Percentiles rank a stretch among this genome's conserved stretches.
These are phyloP conservation scores for Pogonocichla stellata DNA, from an alignment of 2,113 vertebrate genomes.

Conservation along the genomic window DNA sequence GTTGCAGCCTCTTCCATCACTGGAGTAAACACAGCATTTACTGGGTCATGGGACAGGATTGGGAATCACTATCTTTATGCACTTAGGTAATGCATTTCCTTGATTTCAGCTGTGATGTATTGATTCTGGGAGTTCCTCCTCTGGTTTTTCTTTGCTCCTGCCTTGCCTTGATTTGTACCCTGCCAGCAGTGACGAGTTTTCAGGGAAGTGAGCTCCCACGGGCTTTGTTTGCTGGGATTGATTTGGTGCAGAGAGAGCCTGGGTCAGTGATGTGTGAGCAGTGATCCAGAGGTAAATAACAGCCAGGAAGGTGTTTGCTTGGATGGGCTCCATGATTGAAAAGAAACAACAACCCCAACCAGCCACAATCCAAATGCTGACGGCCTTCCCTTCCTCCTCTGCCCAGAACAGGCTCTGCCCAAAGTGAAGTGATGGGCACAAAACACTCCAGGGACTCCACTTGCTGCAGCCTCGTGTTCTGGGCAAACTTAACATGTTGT, in stretches of 20 bases:
- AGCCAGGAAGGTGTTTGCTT: background rate
- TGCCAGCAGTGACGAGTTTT: background rate
- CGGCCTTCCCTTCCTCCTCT: background rate
- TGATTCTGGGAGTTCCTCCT: background rate
- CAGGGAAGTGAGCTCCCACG: background rate
- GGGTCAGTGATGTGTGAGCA: background rate
- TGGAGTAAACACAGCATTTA: background rate
- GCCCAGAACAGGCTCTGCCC: background rate
- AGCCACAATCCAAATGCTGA: rapidly evolving
- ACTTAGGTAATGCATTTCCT: conserved; percentile 12
- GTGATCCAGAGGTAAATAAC: background rate
- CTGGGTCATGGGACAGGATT: background rate
- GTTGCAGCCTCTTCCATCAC: background rate
- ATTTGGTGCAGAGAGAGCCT: background rate
- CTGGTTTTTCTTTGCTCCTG: background rate
- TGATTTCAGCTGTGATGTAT: background rate
- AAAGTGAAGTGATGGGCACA: background rate
- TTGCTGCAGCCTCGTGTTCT: background rate
- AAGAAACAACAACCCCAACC: background rate
- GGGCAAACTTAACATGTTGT: background rate
- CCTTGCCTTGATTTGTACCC: background rate
- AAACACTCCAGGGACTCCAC: rapidly evolving
- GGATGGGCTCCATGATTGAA: background rate
- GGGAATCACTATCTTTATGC: conserved; percentile 12
- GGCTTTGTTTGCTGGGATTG: background rate